Evolutionary conservation across 2,888 invertebrate species (phyloP), one percentile per base, ranked within the genome.

Genomic region (Perizoma flavofasciatum): DNA sequence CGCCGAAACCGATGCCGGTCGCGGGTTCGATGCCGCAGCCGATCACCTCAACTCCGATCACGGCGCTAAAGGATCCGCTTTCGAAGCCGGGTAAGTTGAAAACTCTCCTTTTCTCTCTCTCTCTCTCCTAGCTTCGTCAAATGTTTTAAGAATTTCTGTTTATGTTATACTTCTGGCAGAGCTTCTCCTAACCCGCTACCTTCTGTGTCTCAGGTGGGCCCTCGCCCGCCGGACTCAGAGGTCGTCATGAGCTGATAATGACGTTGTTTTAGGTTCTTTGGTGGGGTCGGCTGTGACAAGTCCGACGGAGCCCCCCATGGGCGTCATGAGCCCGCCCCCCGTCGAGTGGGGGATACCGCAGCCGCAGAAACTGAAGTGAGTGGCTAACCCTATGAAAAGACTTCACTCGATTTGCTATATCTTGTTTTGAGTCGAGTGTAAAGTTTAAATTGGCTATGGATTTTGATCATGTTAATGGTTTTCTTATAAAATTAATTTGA

Each of bases 301-400:
- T 39, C 91, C 91, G 0, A 83, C 82, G 0, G 89, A 88, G 0
- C 59, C 82, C 2, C 86, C 90, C 0, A 77, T 90, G 78, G 92
- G 91, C 0, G 79, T 91, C 0, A 81, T 92, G 65, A 87, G 81
- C 5, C 89, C 91, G 0, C 89, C 90, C 0, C 78, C 89, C 59
- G 88, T 93, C 0, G 98, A 98, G 74, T 98, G 99, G 98, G 95
- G 96, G 0, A 95, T 99, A 55, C 92, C 92, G 0, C 92, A 89
- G 45, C 82, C 89, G 0, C 91, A 91, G 73, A 90, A 89, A 65
- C 78, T 92, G 22, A 92, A 91, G 91, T 91, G 55, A 83, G 86
- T 77, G 11, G n/a, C 10, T 9, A n/a, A 10, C 9, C n/a, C 5
- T 8, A 11, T 37, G 5, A 6, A 6, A 1, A 37, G 7, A 37